Percentiles rank a stretch among this genome's conserved stretches.
phyloP scores from a whole-genome alignment of 2,888 invertebrate genomes.

The Bibio marci region DNA sequence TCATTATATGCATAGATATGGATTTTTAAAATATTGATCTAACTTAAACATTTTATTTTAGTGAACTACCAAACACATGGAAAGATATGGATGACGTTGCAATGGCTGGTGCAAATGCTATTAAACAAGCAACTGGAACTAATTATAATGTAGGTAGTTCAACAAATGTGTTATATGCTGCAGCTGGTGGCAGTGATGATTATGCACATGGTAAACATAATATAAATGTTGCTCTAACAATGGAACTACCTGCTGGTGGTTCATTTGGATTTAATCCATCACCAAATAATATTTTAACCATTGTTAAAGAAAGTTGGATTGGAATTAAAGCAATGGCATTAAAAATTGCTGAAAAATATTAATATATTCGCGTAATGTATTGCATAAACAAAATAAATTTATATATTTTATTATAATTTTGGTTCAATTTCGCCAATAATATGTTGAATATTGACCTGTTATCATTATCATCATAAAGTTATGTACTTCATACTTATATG shows the following conservation, averaged over 20 bases:
- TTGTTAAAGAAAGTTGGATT: constrained; percentile 40
- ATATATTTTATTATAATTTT: not conserved
- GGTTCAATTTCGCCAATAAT: too few relatives aligned
- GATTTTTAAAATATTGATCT: not conserved
- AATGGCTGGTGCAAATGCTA: constrained; percentile 24
- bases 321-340: constrained; percentile 27
- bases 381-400: too few relatives aligned
- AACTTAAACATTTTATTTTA: too few relatives aligned
- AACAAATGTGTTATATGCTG: constrained; percentile 30
- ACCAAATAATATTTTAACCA: constrained; percentile 34
- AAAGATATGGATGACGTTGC: constrained; percentile 26
- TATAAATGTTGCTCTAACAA: constrained; percentile 40
- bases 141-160: constrained; percentile 30
- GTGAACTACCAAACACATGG: constrained; percentile 26
- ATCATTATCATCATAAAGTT: too few relatives aligned
- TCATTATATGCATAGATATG: not conserved
- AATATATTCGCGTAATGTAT: too few relatives aligned
- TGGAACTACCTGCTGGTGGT: constrained; percentile 42
- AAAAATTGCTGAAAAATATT: constrained; percentile 15
- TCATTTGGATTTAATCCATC: constrained; percentile 38
- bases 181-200: constrained; percentile 47
- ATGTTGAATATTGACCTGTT: too few relatives aligned
- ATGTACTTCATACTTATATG: too few relatives aligned
- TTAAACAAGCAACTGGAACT: constrained; percentile 21
- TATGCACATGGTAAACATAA: constrained; percentile 39